Conservation (phyloP, 2,113 vertebrate species). For the Lagopus leucura region DNA sequence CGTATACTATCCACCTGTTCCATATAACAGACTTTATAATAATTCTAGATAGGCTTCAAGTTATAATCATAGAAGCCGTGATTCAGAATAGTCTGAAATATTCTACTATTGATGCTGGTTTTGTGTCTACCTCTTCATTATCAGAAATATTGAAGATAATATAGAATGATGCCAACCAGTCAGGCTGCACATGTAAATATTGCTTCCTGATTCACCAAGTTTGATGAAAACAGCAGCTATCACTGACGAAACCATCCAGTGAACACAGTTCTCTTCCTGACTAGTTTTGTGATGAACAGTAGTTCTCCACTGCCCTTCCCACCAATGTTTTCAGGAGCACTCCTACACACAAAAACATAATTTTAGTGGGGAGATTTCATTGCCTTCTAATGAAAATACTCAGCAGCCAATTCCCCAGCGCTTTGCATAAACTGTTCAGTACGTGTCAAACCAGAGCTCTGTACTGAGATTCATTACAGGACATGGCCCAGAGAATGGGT, state of each 20-base stretch:
- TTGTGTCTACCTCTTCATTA: not conserved
- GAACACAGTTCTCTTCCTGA: not conserved
- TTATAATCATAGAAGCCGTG: not conserved
- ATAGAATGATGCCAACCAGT: not conserved
- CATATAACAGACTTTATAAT: not conserved
- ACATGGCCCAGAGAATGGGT: not conserved
- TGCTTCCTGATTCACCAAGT: not conserved
- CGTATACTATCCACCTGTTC: not conserved
- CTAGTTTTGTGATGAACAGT: not conserved
- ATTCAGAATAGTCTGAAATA: not conserved
- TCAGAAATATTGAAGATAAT: not conserved
- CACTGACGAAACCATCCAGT: not conserved
- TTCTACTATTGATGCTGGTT: not conserved
- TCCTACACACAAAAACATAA: not conserved
- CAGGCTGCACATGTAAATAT: not conserved
- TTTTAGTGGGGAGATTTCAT: not conserved
- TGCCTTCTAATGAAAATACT: not conserved
- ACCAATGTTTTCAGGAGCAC: not conserved
- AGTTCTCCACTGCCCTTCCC: not conserved
- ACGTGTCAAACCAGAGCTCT: not conserved
- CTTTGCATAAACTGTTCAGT: not conserved
- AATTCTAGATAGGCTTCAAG: not conserved
- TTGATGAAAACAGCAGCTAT: not conserved
- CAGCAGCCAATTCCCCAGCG: not conserved
- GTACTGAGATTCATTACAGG: not conserved